Percentiles rank a stretch among this genome's conserved stretches.
Conservation (phyloP, 2,113 vertebrate genomes). For the Vidua chalybeata region DNA sequence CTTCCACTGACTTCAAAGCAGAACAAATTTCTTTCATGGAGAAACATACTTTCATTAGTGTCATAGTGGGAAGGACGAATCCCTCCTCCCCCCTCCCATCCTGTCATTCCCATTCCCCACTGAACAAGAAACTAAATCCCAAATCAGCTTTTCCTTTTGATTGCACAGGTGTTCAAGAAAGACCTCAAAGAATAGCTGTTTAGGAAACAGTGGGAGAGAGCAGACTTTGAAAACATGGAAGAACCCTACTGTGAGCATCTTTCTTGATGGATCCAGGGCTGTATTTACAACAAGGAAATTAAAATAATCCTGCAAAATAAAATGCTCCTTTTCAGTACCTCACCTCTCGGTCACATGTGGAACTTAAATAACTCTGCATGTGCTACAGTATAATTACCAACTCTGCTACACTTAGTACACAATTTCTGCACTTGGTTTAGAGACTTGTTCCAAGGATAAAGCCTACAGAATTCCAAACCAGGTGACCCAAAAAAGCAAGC, state of each 20-base stretch:
- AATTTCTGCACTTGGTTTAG: not conserved
- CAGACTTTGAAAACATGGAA: slow-evolving; percentile 4
- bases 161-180: not conserved
- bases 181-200: not conserved
- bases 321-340: not conserved
- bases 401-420: not conserved
- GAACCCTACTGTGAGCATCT: not conserved
- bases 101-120: not conserved
- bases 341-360: not conserved
- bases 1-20: slow-evolving; percentile 9
- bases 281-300: not conserved
- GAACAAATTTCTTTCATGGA: not conserved
- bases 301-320: slow-evolving; percentile 16
- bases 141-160: not conserved
- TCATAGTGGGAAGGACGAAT: not conserved
- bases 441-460: not conserved
- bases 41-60: not conserved
- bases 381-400: not conserved
- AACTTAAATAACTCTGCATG: not conserved
- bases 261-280: not conserved
- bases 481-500: not conserved
- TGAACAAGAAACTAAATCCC: not conserved
- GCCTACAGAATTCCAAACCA: not conserved
- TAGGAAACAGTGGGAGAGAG: not conserved
- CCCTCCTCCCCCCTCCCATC: not conserved